These are phyloP conservation scores for Psococerastis gibbosa DNA, from an alignment of 2,888 invertebrate species.

Conservation along the genomic window DNA sequence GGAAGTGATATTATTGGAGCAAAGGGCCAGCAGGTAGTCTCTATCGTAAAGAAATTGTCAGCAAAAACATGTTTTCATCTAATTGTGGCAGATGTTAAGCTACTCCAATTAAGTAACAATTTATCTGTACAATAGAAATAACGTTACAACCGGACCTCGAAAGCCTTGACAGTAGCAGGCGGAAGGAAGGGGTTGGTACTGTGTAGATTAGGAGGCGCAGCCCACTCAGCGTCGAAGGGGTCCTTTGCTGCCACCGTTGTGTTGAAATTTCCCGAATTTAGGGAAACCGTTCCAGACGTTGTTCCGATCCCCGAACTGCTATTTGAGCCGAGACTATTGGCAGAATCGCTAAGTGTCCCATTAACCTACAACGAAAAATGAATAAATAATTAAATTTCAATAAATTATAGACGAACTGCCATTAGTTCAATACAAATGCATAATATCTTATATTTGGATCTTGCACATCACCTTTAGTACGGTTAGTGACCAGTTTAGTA, in stretches of 20 bases:
- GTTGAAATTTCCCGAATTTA: conserved; percentile 14
- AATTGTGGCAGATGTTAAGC: no score
- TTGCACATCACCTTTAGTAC: no score
- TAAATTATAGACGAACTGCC: no score
- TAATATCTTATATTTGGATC: no score
- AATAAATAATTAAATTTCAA: no score
- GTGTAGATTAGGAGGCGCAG: conserved; percentile 30
- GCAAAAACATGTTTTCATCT: no score
- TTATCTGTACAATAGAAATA: no score
- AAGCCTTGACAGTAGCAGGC: conserved; percentile 18
- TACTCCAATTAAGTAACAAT: no score
- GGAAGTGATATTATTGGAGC: no score
- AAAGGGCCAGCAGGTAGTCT: no score
- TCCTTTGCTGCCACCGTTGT: conserved; percentile 27
- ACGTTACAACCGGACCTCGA: conserved; percentile 21
- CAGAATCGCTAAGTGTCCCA: conserved; percentile 14
- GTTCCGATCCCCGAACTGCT: conserved; percentile 8
- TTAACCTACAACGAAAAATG: not conserved
- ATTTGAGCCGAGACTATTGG: conserved; percentile 14
- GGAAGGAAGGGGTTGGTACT: conserved; percentile 13
- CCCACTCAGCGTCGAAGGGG: conserved; percentile 77
- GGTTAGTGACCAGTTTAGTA: conserved; percentile 19
- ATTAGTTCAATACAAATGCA: no score
- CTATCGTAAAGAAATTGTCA: no score
- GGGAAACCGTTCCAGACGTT: conserved; percentile 13